Percentiles rank a stretch among this genome's conserved stretches.
phyloP scores from a whole-genome alignment of 2,888 invertebrate genomes.

The Ochropacha duplaris region DNA sequence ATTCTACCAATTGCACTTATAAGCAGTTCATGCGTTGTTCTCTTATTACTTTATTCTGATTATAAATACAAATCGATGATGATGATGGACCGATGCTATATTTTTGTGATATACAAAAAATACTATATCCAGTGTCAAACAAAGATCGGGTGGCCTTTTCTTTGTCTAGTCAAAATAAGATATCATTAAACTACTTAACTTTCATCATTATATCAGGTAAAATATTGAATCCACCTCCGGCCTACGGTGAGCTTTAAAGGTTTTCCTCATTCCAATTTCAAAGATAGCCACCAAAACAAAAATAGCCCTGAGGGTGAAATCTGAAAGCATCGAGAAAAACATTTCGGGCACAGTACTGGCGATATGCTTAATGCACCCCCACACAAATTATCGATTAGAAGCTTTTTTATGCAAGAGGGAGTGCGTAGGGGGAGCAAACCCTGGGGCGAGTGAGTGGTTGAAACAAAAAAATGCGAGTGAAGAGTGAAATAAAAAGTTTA shows the following conservation, averaged over 20 bases:
- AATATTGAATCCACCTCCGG: conserved; percentile 21
- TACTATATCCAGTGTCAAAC: too few relatives aligned
- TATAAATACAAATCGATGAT: too few relatives aligned
- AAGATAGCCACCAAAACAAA: conserved; percentile 71
- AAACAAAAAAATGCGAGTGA: conserved; percentile 81
- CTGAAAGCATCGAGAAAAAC: conserved; percentile 80
- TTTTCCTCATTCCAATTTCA: conserved; percentile 61
- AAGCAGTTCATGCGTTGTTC: not conserved
- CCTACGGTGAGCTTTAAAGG: conserved; percentile 39
- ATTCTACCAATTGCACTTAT: not conserved
- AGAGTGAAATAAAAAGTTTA: conserved; percentile 83
- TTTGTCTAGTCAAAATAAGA: not conserved
- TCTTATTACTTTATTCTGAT: not conserved
- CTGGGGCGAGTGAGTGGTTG: conserved; percentile 79
- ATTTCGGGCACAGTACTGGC: conserved; percentile 68
- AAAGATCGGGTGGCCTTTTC: too few relatives aligned
- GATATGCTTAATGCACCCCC: conserved; percentile 84
- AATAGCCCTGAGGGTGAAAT: conserved; percentile 76
- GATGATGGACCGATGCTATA: too few relatives aligned
- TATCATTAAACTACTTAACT: too few relatives aligned
- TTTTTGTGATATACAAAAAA: too few relatives aligned
- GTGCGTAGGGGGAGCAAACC: conserved; percentile 70
- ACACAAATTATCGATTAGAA: conserved; percentile 84
- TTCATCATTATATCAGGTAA: conserved; percentile 12
- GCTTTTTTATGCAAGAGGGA: conserved; percentile 84